Base-by-base conservation (phyloP, 2,888 invertebrate genomes). In the Dynastes grantii region DNA sequence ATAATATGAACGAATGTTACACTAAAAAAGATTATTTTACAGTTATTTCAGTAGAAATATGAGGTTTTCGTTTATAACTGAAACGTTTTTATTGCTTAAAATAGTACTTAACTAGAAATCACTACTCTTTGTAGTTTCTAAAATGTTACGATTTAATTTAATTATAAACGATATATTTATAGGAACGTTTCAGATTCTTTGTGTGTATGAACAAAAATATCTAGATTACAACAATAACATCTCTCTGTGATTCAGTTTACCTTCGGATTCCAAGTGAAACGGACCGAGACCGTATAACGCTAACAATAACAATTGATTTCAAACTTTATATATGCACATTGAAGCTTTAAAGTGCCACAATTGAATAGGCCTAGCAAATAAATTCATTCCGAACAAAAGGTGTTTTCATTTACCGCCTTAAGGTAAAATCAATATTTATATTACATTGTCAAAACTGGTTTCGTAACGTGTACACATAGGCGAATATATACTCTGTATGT, bases 401-500 rank as follows among this genome's bases (percentile, higher is more conserved):
- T 58, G 58, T 73, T 58, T 73, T 37, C 73, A 37, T 73, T 40
- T 58, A 40, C 51, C 22, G 37, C 40, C 61, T n/a, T 55, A 73
- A 45, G 58, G 73, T 73, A 73, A 73, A 73, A 73, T 73, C 73
- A 73, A 73, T 73, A 73, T 73, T 73, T 73, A 73, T 58, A 73
- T 58, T 22, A 73, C 73, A 73, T 58, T 73, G 61, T 73, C 73
- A 58, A 73, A 73, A 73, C 73, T 73, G 73, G 73, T 73, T 73
- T 73, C 58, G 51, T 73, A 73, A 73, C 63, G 29, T 37, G 32
- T 32, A 63, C 63, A 63, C 63, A 63, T 22, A 58, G 55, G 45
- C 45, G 45, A 55, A 32, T 32, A 63, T 27, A 63, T 63, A 63
- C 1, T 37, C 32, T 5, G 32, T 37, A 37, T 32, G 29, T 63